Conservation (phyloP, 1,140 invertebrate species). For the Dermatophagoides farinae region DNA sequence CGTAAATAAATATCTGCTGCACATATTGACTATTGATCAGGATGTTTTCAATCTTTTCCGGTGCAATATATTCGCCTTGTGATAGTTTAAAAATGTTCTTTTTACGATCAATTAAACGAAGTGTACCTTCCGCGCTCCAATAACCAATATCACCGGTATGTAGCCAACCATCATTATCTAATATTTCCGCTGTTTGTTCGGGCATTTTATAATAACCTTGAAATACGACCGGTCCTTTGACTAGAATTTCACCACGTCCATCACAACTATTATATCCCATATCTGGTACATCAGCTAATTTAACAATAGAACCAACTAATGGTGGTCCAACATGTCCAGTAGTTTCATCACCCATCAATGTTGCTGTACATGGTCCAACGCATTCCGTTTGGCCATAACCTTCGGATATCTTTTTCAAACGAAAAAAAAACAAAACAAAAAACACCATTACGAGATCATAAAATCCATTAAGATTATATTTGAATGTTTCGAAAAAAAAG, state of each 20-base stretch:
- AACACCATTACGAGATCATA: background rate
- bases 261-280: conserved; percentile 86
- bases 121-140: conserved; percentile 46
- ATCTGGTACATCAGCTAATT: conserved; percentile 85
- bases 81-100: conserved; percentile 44
- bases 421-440: background rate
- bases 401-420: conserved; percentile 34
- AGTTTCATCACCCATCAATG: conserved; percentile 67
- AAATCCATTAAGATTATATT: background rate
- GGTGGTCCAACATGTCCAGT: conserved; percentile 87
- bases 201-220: conserved; percentile 69
- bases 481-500: background rate
- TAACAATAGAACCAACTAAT: conserved; percentile 72
- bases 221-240: conserved; percentile 28
- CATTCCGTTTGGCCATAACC: conserved; percentile 96
- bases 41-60: conserved; percentile 96
- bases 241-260: conserved; percentile 44
- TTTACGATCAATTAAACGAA: conserved; percentile 85
- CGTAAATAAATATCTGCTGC: conserved; percentile 90
- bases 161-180: conserved; percentile 80
- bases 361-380: conserved; percentile 66
- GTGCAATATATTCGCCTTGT: conserved; percentile 75
- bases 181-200: conserved; percentile 61
- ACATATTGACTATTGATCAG: conserved; percentile 78
- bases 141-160: conserved; percentile 85